These are phyloP conservation scores for Lacerta bilineata DNA, from an alignment of 2,797 vertebrate genomes.

Conservation along the genomic window DNA sequence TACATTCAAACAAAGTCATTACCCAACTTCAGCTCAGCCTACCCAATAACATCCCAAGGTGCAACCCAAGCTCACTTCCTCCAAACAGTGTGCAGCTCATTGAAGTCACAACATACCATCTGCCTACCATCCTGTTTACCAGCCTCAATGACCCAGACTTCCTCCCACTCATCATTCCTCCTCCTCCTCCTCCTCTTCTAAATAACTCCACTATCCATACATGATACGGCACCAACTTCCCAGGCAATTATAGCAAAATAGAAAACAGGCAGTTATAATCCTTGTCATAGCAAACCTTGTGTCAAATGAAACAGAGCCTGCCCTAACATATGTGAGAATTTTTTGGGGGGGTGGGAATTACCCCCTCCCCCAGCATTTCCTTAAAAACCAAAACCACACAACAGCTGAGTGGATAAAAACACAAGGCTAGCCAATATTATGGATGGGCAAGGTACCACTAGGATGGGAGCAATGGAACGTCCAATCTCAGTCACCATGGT, in stretches of 20 bases:
- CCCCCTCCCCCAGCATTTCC: too few species aligned
- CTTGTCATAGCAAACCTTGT: background rate
- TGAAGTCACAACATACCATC: background rate
- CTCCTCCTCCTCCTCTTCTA: background rate
- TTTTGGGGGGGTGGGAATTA: too few species aligned
- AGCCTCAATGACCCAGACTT: background rate
- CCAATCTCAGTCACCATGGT: too few species aligned
- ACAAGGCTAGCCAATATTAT: too few species aligned
- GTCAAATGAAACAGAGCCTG: background rate
- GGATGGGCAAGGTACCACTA: too few species aligned
- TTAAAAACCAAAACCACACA: too few species aligned
- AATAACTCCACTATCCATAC: background rate
- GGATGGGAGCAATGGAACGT: too few species aligned
- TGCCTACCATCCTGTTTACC: background rate
- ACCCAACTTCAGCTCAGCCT: background rate
- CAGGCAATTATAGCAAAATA: too few species aligned
- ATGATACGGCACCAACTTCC: background rate
- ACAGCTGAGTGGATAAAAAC: too few species aligned
- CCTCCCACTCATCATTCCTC: background rate
- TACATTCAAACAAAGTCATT: slow-evolving; percentile 1
- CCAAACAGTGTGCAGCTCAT: background rate
- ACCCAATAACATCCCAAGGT: background rate
- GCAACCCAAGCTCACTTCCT: slow-evolving; percentile 4
- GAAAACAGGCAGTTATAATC: too few species aligned
- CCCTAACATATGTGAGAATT: background rate